Evolutionary conservation across 2,888 invertebrate genomes (phyloP).

Genomic region (Serrognathus titanus): DNA sequence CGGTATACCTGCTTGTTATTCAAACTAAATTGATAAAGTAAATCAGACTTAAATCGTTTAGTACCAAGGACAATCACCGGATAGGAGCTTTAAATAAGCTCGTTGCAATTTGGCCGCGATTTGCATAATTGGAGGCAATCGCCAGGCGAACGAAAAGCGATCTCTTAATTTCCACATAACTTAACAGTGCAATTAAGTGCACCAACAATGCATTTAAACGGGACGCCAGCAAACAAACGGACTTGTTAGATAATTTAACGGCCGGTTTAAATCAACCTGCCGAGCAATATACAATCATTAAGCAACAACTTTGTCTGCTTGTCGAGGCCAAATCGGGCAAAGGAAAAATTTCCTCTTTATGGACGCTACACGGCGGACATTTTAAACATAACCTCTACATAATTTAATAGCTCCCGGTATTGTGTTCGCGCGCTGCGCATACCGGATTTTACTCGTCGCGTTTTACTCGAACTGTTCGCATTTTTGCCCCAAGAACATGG

Average conservation of each 20-base stretch:
- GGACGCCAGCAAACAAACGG: slow-evolving; percentile 28
- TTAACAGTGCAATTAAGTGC: slow-evolving; percentile 24
- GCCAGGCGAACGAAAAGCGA: neutral
- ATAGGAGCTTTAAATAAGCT: too few species aligned
- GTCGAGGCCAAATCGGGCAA: slow-evolving; percentile 36
- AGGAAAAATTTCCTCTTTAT: slow-evolving; percentile 34
- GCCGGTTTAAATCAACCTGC: slow-evolving; percentile 39
- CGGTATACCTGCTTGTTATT: too few species aligned
- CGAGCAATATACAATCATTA: slow-evolving; percentile 41
- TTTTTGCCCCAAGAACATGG: too few species aligned
- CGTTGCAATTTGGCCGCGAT: neutral
- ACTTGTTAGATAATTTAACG: slow-evolving; percentile 37
- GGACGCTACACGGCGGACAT: slow-evolving; percentile 30
- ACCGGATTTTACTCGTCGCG: slow-evolving; percentile 11
- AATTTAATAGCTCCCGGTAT: slow-evolving; percentile 37
- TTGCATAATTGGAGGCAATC: neutral
- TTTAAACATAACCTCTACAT: slow-evolving; percentile 36
- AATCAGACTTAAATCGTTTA: too few species aligned
- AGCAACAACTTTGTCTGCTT: slow-evolving; percentile 36
- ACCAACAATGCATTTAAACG: slow-evolving; percentile 31
- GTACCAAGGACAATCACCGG: too few species aligned
- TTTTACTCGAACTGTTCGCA: neutral
- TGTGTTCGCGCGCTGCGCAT: slow-evolving; percentile 25
- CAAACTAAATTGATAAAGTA: too few species aligned
- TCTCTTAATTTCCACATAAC: neutral